phyloP scores from a whole-genome alignment of 1,140 invertebrate genomes.

The Drosophila sp. region DNA sequence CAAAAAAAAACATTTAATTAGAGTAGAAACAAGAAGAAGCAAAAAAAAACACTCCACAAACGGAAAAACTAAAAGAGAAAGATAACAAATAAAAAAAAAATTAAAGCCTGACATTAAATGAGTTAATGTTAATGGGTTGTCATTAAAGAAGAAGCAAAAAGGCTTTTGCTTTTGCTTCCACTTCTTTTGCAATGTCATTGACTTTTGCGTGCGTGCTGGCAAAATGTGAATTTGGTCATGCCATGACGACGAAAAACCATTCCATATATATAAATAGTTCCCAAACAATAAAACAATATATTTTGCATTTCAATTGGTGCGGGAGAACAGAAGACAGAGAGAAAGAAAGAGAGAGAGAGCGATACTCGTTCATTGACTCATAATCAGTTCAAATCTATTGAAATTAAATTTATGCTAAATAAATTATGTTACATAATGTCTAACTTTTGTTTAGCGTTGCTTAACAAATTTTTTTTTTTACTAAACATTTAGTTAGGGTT shows the following conservation, averaged over 20 bases:
- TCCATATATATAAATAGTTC: neutral
- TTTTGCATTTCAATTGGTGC: slow-evolving; percentile 7
- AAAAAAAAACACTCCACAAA: neutral
- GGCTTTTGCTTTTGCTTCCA: too few relatives aligned
- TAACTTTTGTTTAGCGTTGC: neutral
- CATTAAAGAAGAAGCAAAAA: slow-evolving; percentile 14
- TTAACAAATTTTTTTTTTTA: neutral
- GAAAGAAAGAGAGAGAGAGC: neutral
- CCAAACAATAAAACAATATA: neutral
- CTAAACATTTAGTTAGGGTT: too few relatives aligned
- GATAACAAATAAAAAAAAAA: slow-evolving; percentile 4
- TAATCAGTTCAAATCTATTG: neutral
- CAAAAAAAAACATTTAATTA: slow-evolving; percentile 9
- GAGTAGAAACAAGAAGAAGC: neutral
- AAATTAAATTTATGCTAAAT: too few relatives aligned
- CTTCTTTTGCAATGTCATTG: slow-evolving; percentile 11
- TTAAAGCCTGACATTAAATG: slow-evolving; percentile 12
- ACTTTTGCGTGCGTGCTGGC: slow-evolving; percentile 16
- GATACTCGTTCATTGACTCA: slow-evolving; percentile 1
- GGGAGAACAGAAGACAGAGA: neutral
- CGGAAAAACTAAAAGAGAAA: slow-evolving; percentile 6
- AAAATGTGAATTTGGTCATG: slow-evolving; percentile 12
- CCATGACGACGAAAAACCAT: slow-evolving; percentile 7
- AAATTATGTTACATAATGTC: slow-evolving; percentile 1
- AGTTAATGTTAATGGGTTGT: slow-evolving; percentile 18